These are phyloP conservation scores for Xestia c-nigrum DNA, from an alignment of 2,888 invertebrate species.

Conservation along the genomic window DNA sequence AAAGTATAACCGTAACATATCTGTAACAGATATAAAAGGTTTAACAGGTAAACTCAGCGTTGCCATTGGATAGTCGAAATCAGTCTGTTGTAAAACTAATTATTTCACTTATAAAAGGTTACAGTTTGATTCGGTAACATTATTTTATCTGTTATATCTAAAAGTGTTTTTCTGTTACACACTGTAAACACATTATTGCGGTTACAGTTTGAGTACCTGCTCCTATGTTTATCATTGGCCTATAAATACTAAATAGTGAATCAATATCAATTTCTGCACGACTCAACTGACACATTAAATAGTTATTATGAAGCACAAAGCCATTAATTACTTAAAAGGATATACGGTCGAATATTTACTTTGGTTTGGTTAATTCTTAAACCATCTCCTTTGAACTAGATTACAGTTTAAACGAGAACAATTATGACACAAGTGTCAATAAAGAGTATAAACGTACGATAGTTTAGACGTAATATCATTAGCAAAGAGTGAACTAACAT, in stretches of 20 bases:
- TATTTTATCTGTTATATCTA: too few species aligned
- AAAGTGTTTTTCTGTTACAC: too few species aligned
- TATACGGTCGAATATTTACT: background rate
- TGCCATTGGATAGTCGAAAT: too few species aligned
- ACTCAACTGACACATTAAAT: background rate
- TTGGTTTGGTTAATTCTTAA: background rate
- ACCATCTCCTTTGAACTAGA: background rate
- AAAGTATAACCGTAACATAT: too few species aligned
- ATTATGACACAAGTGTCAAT: background rate
- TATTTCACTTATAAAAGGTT: too few species aligned
- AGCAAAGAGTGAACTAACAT: constrained; percentile 1
- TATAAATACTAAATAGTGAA: background rate
- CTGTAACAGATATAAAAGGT: too few species aligned
- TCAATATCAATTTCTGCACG: background rate
- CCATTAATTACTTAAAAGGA: background rate
- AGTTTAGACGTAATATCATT: background rate
- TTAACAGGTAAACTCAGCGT: too few species aligned
- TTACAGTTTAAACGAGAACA: background rate
- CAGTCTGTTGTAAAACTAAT: too few species aligned
- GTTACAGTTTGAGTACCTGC: too few species aligned
- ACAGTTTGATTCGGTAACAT: too few species aligned
- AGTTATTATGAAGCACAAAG: background rate
- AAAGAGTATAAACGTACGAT: background rate
- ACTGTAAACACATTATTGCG: too few species aligned
- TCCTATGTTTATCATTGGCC: background rate